phyloP scores from a whole-genome alignment of 2,797 vertebrate species.

The Aeoliscus strigatus region DNA sequence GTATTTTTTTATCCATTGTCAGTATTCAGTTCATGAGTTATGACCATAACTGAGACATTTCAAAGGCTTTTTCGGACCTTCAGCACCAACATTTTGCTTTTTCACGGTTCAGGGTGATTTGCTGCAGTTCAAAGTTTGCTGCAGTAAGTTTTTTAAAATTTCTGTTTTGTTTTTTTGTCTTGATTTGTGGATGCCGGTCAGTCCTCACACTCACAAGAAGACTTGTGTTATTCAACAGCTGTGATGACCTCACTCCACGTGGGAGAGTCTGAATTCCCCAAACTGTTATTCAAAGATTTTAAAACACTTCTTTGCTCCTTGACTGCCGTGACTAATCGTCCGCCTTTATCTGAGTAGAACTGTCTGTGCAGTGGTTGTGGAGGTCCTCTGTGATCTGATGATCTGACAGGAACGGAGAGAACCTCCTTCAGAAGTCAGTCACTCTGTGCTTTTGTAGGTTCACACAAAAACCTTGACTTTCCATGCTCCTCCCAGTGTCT shows the following conservation, averaged over 20 bases:
- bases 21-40: too few species aligned
- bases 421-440: not conserved
- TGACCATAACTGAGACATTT: constrained; percentile 1
- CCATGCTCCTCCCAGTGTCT: too few species aligned
- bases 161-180: constrained; percentile 7
- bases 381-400: not conserved
- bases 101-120: not conserved
- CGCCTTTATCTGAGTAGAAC: constrained; percentile 2
- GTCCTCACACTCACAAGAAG: constrained; percentile 11
- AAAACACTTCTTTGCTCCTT: constrained; percentile 32
- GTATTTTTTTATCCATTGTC: too few species aligned
- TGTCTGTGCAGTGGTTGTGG: not conserved
- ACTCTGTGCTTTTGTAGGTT: too few species aligned
- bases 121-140: not conserved
- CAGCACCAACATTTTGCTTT: not conserved
- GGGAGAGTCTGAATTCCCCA: constrained; percentile 51
- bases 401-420: not conserved
- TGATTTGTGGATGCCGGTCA: constrained; percentile 15
- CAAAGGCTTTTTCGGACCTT: not conserved
- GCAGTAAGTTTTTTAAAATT: too few species aligned
- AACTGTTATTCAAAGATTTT: constrained; percentile 33
- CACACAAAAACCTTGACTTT: too few species aligned
- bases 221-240: constrained; percentile 29
- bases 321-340: constrained; percentile 19
- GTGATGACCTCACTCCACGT: constrained; percentile 43